Evolutionary conservation across 2,113 vertebrate genomes (phyloP).

Genomic region (Phalacrocorax brasilianus): DNA sequence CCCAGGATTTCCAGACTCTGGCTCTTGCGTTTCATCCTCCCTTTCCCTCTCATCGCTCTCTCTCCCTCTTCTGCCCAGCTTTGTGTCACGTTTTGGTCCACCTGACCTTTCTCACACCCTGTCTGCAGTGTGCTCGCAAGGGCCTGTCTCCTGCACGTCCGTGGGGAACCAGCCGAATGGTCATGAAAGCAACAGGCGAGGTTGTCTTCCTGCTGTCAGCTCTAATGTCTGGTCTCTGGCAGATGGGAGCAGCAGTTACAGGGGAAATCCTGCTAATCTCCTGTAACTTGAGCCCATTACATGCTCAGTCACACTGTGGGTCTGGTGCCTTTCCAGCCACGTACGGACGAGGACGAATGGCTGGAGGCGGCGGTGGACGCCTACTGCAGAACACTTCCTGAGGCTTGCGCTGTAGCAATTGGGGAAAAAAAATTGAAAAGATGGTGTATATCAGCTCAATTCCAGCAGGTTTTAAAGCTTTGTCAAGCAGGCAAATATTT

Average conservation of each 20-base stretch:
- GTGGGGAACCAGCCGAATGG: neutral
- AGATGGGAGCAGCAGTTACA: conserved; percentile 66
- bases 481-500: neutral
- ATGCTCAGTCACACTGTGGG: conserved; percentile 27
- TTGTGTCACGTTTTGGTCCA: fast-evolving
- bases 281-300: conserved; percentile 63
- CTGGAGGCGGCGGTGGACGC: neutral
- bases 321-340: conserved; percentile 25
- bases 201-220: conserved; percentile 56
- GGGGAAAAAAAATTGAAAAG: neutral
- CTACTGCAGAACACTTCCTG: neutral
- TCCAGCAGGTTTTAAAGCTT: neutral
- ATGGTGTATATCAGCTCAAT: neutral
- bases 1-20: neutral
- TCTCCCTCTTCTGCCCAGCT: neutral
- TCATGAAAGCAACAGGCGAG: conserved; percentile 34
- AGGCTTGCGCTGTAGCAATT: neutral
- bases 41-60: neutral
- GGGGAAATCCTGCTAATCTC: conserved; percentile 68
- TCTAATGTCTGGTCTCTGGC: conserved; percentile 58
- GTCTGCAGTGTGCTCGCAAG: neutral
- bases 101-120: neutral
- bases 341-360: fast-evolving
- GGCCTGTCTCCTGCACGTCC: neutral
- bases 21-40: neutral